phyloP scores from a whole-genome alignment of 53 echinoderm and acorn worm genomes.

The Arbacia lixula region DNA sequence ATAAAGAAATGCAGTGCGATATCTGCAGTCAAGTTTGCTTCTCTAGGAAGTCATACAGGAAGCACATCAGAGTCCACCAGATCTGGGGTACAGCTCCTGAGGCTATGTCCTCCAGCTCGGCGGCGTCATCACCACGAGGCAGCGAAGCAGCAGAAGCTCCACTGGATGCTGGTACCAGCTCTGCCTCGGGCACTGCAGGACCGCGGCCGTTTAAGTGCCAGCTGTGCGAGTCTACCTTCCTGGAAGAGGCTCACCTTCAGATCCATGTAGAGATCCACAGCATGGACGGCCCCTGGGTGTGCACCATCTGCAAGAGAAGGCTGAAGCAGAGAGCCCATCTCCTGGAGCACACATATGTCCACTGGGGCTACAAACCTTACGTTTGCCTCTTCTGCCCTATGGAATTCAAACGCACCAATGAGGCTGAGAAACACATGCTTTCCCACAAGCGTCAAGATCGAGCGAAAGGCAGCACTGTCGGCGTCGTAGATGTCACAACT shows the following conservation, averaged over 20 bases:
- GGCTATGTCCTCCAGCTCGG: conserved; percentile 12
- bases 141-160: background rate
- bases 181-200: background rate
- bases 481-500: background rate
- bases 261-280: conserved; percentile 54
- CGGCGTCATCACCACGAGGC: background rate
- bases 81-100: conserved; percentile 5
- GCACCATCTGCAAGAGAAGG: conserved; percentile 20
- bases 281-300: conserved; percentile 47
- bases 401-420: conserved; percentile 38
- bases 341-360: conserved; percentile 30
- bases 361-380: conserved; percentile 52
- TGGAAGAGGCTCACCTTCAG: conserved; percentile 40
- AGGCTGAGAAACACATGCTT: conserved; percentile 36
- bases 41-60: background rate
- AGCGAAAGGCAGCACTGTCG: background rate
- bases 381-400: conserved; percentile 25
- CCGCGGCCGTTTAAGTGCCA: conserved; percentile 50
- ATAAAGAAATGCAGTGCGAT: background rate
- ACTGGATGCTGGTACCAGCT: background rate
- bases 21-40: conserved; percentile 3
- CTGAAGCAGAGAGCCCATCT: conserved; percentile 48
- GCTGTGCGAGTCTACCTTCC: conserved; percentile 47
- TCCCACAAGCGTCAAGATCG: conserved; percentile 4
- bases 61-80: conserved; percentile 16